Base-by-base conservation (phyloP, 2,888 invertebrate species). In the Zaprionus obscuricornis region DNA sequence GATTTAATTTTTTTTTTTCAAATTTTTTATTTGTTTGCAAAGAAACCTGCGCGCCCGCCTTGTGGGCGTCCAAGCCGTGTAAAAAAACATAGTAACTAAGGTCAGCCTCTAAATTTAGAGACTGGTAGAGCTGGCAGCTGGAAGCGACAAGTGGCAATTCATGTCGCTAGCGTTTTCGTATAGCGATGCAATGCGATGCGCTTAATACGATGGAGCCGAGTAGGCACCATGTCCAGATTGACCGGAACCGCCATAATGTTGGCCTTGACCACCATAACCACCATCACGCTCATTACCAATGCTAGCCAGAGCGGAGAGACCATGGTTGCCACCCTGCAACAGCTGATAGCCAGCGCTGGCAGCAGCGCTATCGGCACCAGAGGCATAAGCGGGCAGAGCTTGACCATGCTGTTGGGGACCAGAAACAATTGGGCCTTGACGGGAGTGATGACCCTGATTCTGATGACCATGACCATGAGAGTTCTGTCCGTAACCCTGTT, bases 331-430 rank as follows among this genome's bases (percentile, higher is more conserved):
- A 13, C 84, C 82, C 56, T 77, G 78, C 55, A 88, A 64, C 46
- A 88, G 79, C 50, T 86, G 85, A 52, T 88, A 88, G 39, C 87
- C 88, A 40, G 82, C 82, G 51, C 70, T 79, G 52, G 71, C 76
- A 26, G 85, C 78, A 16, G 86, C 85, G 49, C 69, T 78, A 18
- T 84, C 85, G 29, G 75, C 67, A 43, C 74, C 79, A n/a, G 86
- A 58, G 29, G 85, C 75, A 16, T 74, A 78, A 16, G 85, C 85
- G 50, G 84, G 72, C 27, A 81, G 65, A 27, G 66, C 71, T 17
- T 52, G 78, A 6, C 75, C 66, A 20, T 66, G 66, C 22, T 65
- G 64, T 3, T 63, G 71, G 50, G 54, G 36, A 26, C 62, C 65
- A 40, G 58, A 59, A 26, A 63, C 77, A 39, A 54, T 66, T 27